These are phyloP conservation scores for Eupelmus urozonus DNA, from an alignment of 2,888 invertebrate species.

Conservation along the genomic window DNA sequence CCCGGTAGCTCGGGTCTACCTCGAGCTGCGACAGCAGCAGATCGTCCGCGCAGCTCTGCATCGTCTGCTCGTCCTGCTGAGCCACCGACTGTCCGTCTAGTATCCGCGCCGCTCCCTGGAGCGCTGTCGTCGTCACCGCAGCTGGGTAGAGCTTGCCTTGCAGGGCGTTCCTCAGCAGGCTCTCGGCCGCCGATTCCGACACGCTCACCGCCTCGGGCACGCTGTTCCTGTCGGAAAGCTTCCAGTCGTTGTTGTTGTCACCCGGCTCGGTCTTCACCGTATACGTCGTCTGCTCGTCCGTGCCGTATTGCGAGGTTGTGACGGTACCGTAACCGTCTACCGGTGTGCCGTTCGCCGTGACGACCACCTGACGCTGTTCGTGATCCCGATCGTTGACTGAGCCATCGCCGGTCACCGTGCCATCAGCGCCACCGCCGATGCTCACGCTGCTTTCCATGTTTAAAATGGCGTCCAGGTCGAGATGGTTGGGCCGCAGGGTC, in stretches of 20 bases:
- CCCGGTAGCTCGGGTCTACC: slow-evolving; percentile 79
- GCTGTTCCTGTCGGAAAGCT: slow-evolving; percentile 85
- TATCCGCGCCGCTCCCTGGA: slow-evolving; percentile 42
- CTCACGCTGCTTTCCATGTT: slow-evolving; percentile 81
- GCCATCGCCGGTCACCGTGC: not conserved
- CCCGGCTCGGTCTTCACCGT: slow-evolving; percentile 64
- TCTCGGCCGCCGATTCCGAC: slow-evolving; percentile 80
- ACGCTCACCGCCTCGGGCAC: slow-evolving; percentile 62
- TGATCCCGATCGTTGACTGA: slow-evolving; percentile 69
- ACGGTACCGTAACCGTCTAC: slow-evolving; percentile 63
- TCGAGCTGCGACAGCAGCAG: slow-evolving; percentile 84
- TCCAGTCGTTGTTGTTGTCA: slow-evolving; percentile 90
- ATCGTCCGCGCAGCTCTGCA: slow-evolving; percentile 82
- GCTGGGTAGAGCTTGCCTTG: slow-evolving; percentile 84
- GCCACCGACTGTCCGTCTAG: slow-evolving; percentile 50
- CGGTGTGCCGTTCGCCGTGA: slow-evolving; percentile 79
- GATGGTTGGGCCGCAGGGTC: slow-evolving; percentile 81
- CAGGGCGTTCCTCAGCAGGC: slow-evolving; percentile 88
- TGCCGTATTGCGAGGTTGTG: slow-evolving; percentile 55
- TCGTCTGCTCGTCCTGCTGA: slow-evolving; percentile 69
- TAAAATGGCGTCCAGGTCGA: slow-evolving; percentile 89
- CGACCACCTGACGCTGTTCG: slow-evolving; percentile 78
- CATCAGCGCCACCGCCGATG: slow-evolving; percentile 65
- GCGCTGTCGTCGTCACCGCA: slow-evolving; percentile 64
- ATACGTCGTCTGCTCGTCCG: slow-evolving; percentile 38